A percentile compares a stretch with the other conserved stretches of the same genome.
phyloP scores from a whole-genome alignment of 2,888 invertebrate species.

The Nomada lathburiana region DNA sequence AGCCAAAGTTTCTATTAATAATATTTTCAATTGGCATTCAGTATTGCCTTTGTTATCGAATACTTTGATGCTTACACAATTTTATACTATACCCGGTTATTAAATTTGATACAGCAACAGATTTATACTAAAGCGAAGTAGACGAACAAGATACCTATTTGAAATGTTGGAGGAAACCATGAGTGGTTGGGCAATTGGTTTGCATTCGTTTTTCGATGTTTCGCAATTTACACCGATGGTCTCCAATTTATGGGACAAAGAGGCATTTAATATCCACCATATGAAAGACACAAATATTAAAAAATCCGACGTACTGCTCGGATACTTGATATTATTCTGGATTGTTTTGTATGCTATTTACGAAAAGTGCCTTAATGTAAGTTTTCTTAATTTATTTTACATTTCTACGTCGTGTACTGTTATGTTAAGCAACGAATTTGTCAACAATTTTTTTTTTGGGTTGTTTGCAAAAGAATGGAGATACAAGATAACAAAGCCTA shows the following conservation, averaged over 20 bases:
- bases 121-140: not conserved
- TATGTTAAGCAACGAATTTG: constrained; percentile 15
- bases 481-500: constrained; percentile 23
- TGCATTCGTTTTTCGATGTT: constrained; percentile 64
- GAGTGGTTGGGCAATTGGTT: constrained; percentile 57
- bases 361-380: constrained; percentile 73
- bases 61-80: not conserved
- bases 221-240: constrained; percentile 58
- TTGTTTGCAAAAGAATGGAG: constrained; percentile 15
- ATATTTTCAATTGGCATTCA: not conserved
- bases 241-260: constrained; percentile 60
- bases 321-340: constrained; percentile 70
- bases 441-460: constrained; percentile 10
- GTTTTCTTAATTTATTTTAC: constrained; percentile 32
- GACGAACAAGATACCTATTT: not conserved
- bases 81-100: not conserved
- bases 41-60: constrained; percentile 4
- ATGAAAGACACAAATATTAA: constrained; percentile 46
- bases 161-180: constrained; percentile 63
- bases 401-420: not conserved
- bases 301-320: constrained; percentile 59
- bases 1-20: not conserved
- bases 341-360: constrained; percentile 67
- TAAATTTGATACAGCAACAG: not conserved
- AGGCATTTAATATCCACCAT: constrained; percentile 28